phyloP scores from a whole-genome alignment of 2,888 invertebrate species.

The Girardia tigrina region DNA sequence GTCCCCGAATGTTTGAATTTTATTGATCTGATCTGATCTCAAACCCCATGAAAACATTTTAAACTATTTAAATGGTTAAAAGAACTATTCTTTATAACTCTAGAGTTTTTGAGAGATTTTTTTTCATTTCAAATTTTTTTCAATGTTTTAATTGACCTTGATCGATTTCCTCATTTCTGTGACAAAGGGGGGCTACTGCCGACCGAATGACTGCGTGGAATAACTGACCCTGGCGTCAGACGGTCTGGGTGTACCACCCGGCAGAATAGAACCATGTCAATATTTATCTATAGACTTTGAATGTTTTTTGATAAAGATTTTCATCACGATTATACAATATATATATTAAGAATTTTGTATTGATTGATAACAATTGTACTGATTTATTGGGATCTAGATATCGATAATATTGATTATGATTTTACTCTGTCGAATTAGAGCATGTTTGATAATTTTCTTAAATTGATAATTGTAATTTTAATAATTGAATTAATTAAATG shows the following conservation, averaged over 20 bases:
- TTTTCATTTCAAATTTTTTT: background rate
- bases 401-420: background rate
- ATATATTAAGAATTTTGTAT: background rate
- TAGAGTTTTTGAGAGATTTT: background rate
- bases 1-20: background rate
- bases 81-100: background rate
- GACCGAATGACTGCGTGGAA: too few relatives aligned
- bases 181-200: too few relatives aligned
- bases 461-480: background rate
- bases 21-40: background rate
- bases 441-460: constrained; percentile 23
- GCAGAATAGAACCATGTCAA: constrained; percentile 8
- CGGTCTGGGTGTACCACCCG: too few relatives aligned
- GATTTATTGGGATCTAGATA: background rate
- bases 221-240: too few relatives aligned
- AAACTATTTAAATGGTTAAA: background rate
- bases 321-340: background rate
- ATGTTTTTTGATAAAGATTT: constrained; percentile 17
- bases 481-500: background rate
- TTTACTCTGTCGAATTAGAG: constrained; percentile 23
- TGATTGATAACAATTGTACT: background rate
- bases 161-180: constrained; percentile 16
- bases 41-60: background rate
- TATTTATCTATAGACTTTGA: background rate
- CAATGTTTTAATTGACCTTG: background rate